Percentiles rank a stretch among this genome's conserved stretches.
Evolutionary conservation across 2,888 invertebrate species (phyloP).

Genomic region (Microctonus brassicae): DNA sequence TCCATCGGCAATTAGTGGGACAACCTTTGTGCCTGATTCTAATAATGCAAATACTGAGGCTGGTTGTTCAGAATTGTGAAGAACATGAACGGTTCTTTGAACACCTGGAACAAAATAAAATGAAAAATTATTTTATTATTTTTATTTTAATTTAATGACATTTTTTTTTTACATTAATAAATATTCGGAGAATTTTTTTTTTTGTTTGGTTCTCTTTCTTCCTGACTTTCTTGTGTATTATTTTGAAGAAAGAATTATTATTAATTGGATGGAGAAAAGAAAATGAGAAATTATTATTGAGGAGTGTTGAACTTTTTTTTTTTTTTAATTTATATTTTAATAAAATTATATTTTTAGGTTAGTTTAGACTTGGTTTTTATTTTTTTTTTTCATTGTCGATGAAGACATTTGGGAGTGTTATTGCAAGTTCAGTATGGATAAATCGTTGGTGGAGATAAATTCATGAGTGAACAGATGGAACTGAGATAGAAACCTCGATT

Average conservation of each 20-base stretch:
- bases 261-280: no score
- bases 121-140: not conserved
- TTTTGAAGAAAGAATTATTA: no score
- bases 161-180: no score
- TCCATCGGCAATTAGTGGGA: constrained; percentile 90
- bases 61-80: constrained; percentile 96
- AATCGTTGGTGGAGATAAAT: not conserved
- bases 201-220: not conserved
- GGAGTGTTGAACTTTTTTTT: no score
- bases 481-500: not conserved
- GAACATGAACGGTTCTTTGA: constrained; percentile 88
- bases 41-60: constrained; percentile 93
- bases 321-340: no score
- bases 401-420: not conserved
- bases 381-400: no score
- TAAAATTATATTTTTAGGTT: no score
- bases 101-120: constrained; percentile 72
- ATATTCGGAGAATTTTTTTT: not conserved
- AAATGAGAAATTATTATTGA: no score
- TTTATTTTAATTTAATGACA: no score
- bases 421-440: not conserved
- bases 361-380: no score
- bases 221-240: not conserved
- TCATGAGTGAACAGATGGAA: not conserved
- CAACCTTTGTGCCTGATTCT: constrained; percentile 87